Conservation (phyloP, 2,797 vertebrate species). For the Smutsia gigantea region DNA sequence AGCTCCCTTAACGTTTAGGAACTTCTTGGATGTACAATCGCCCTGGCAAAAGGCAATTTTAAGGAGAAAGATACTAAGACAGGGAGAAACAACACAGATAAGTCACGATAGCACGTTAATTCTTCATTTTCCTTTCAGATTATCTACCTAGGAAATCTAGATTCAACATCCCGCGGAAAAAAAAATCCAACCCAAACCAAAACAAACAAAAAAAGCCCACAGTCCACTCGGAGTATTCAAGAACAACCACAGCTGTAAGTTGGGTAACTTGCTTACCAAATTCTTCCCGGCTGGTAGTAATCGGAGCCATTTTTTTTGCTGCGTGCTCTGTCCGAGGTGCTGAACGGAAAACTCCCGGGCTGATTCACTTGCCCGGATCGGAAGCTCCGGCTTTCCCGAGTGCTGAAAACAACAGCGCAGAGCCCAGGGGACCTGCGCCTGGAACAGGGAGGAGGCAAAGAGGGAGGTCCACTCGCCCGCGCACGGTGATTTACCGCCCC, state of each 20-base stretch:
- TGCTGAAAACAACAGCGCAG: constrained; percentile 65
- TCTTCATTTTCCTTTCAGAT: constrained; percentile 48
- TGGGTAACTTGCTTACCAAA: constrained; percentile 90
- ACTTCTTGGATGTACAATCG: constrained; percentile 67
- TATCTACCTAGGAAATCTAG: not conserved
- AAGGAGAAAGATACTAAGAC: not conserved
- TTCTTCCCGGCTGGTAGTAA: constrained; percentile 88
- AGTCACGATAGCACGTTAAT: not conserved
- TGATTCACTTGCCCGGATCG: not conserved
- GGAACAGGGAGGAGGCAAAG: constrained; percentile 64
- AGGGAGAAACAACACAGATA: not conserved
- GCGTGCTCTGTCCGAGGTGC: constrained; percentile 89
- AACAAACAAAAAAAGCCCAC: not conserved
- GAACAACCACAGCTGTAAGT: not conserved
- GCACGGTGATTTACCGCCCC: constrained; percentile 83
- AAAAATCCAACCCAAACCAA: not conserved
- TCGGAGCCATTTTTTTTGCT: constrained; percentile 93
- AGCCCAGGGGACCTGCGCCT: constrained; percentile 54
- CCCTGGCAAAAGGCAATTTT: constrained; percentile 35
- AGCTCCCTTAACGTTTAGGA: constrained; percentile 36
- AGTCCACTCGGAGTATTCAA: not conserved
- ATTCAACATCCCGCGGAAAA: not conserved
- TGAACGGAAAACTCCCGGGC: constrained; percentile 83
- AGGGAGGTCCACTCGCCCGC: constrained; percentile 74
- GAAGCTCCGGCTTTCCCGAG: not conserved